phyloP scores from a whole-genome alignment of 1,140 invertebrate genomes.

The Dreissena rostriformis region DNA sequence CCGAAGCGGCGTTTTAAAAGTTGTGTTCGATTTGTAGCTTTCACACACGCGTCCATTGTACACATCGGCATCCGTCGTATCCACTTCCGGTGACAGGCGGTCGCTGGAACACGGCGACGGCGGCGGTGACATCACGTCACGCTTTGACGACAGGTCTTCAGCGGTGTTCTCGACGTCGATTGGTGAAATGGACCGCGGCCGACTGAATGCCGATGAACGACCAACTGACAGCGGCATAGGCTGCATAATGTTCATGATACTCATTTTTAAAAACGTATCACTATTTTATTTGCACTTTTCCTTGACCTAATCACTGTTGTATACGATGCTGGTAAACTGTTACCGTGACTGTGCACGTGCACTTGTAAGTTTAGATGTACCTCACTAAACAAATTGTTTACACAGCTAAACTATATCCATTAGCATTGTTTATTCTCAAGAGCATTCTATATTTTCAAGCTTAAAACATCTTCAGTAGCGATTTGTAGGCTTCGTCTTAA shows the following conservation, averaged over 20 bases:
- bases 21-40: conserved; percentile 16
- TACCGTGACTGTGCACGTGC: too few species aligned
- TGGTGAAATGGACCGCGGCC: conserved; percentile 44
- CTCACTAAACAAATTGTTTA: neutral
- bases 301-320: too few species aligned
- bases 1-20: conserved; percentile 41
- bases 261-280: too few species aligned
- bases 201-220: conserved; percentile 42
- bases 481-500: conserved; percentile 19
- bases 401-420: conserved; percentile 9
- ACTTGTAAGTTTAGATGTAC: too few species aligned
- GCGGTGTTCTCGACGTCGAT: conserved; percentile 47
- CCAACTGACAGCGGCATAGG: conserved; percentile 34
- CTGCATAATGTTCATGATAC: conserved; percentile 39
- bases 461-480: conserved; percentile 27
- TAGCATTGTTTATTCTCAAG: conserved; percentile 8
- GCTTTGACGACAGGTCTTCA: conserved; percentile 40
- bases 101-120: conserved; percentile 29
- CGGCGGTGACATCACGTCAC: conserved; percentile 14
- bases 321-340: too few species aligned
- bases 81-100: conserved; percentile 38
- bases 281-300: too few species aligned
- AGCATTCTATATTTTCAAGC: conserved; percentile 40
- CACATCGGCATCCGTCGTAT: conserved; percentile 6
- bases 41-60: conserved; percentile 45